phyloP scores from a whole-genome alignment of 2,888 invertebrate genomes.

The Tortrix viridana region DNA sequence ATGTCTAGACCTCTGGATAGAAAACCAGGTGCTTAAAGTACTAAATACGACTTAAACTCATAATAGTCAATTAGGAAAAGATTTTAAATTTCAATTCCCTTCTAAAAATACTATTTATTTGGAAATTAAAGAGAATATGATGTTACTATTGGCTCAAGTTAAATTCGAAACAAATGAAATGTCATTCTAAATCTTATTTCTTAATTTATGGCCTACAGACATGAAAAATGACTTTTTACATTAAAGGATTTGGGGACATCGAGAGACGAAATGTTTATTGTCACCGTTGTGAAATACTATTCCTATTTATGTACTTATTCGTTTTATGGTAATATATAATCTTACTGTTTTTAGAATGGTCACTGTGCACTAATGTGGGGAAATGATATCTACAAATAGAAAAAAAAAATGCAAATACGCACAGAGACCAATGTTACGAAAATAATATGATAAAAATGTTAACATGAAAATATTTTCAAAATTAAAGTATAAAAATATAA shows the following conservation, averaged over 20 bases:
- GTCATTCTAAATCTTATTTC: slow-evolving; percentile 1
- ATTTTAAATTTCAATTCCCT: not conserved
- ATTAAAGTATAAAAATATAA: too few relatives aligned
- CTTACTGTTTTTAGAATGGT: not conserved
- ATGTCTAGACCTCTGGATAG: too few relatives aligned
- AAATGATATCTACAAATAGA: not conserved
- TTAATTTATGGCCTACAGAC: slow-evolving; percentile 18
- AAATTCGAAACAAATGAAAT: not conserved
- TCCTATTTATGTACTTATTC: slow-evolving; percentile 36
- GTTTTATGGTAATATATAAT: slow-evolving; percentile 19
- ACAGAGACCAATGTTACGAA: not conserved
- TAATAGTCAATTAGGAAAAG: not conserved
- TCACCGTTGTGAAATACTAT: slow-evolving; percentile 43
- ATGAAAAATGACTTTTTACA: slow-evolving; percentile 38
- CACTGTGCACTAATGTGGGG: not conserved
- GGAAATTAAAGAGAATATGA: not conserved
- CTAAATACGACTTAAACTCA: not conserved
- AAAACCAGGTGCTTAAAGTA: too few relatives aligned
- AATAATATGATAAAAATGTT: too few relatives aligned
- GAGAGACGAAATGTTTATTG: slow-evolving; percentile 51
- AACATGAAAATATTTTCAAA: too few relatives aligned
- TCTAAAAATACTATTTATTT: not conserved
- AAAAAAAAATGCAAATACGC: not conserved
- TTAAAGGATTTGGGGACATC: slow-evolving; percentile 39
- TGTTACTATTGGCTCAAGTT: too few relatives aligned